phyloP scores from a whole-genome alignment of 2,888 invertebrate genomes.

The Rhingia rostrata region DNA sequence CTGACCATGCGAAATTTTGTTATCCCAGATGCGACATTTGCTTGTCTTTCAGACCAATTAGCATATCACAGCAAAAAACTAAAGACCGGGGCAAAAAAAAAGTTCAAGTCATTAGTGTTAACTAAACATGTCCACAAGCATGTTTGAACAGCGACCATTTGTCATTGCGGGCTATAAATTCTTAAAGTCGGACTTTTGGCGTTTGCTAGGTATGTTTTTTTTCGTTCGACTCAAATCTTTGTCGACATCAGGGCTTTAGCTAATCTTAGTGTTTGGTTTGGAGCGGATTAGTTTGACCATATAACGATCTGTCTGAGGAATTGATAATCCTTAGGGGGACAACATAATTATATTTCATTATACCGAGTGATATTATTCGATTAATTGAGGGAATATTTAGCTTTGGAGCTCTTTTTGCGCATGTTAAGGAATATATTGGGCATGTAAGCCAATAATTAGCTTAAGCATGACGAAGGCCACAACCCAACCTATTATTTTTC shows the following conservation, averaged over 20 bases:
- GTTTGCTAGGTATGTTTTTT: neutral
- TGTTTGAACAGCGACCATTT: slow-evolving; percentile 65
- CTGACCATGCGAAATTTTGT: slow-evolving; percentile 41
- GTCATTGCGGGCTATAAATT: slow-evolving; percentile 64
- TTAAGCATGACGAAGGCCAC: no score
- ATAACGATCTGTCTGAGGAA: neutral
- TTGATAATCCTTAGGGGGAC: slow-evolving; percentile 13
- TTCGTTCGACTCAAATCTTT: neutral
- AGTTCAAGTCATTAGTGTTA: slow-evolving; percentile 62
- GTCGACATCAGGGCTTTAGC: neutral
- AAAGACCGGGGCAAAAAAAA: slow-evolving; percentile 15
- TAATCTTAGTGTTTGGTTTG: slow-evolving; percentile 4
- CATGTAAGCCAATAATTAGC: no score
- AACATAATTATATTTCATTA: slow-evolving; percentile 20
- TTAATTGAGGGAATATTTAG: neutral
- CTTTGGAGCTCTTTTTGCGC: no score
- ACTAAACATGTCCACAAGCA: slow-evolving; percentile 66
- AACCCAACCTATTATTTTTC: no score
- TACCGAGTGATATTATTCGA: neutral
- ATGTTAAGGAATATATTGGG: no score
- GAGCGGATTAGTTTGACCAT: slow-evolving; percentile 7
- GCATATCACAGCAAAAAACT: slow-evolving; percentile 44
- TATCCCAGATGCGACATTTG: slow-evolving; percentile 11
- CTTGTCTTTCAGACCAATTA: slow-evolving; percentile 59
- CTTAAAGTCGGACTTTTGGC: slow-evolving; percentile 7